These are phyloP conservation scores for Andrena marginata DNA, from an alignment of 2,888 invertebrate genomes.

Conservation along the genomic window DNA sequence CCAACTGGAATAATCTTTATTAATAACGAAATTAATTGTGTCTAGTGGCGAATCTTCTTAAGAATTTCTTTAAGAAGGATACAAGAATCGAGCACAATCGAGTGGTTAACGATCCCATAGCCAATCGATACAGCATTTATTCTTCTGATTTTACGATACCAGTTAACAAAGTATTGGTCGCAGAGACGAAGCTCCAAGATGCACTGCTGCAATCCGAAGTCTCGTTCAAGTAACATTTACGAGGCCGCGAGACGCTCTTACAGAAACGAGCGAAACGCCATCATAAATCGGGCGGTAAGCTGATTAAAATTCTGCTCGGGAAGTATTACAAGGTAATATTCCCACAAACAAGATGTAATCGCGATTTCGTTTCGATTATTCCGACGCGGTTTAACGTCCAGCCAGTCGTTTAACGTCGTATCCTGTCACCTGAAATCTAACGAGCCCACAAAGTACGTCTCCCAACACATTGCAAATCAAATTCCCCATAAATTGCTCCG, in stretches of 20 bases:
- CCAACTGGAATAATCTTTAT: too few relatives aligned
- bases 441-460: neutral
- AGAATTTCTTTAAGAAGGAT: neutral
- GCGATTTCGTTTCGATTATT: constrained; percentile 50
- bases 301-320: constrained; percentile 57
- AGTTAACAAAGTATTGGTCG: constrained; percentile 10
- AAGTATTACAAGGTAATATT: constrained; percentile 37
- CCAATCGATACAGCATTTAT: neutral
- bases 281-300: constrained; percentile 49
- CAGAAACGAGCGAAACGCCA: constrained; percentile 53
- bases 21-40: too few relatives aligned
- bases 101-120: neutral
- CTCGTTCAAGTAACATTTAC: constrained; percentile 56
- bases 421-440: neutral
- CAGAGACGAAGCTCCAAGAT: constrained; percentile 2
- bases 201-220: neutral
- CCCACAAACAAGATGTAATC: constrained; percentile 44
- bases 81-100: neutral
- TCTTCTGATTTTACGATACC: neutral
- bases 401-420: neutral
- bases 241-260: constrained; percentile 41
- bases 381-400: constrained; percentile 13
- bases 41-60: neutral
- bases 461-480: neutral
- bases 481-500: neutral